A percentile compares a stretch with the other conserved stretches of the same genome.
phyloP scores from a whole-genome alignment of 2,888 invertebrate species.

The Idaea dimidiata region DNA sequence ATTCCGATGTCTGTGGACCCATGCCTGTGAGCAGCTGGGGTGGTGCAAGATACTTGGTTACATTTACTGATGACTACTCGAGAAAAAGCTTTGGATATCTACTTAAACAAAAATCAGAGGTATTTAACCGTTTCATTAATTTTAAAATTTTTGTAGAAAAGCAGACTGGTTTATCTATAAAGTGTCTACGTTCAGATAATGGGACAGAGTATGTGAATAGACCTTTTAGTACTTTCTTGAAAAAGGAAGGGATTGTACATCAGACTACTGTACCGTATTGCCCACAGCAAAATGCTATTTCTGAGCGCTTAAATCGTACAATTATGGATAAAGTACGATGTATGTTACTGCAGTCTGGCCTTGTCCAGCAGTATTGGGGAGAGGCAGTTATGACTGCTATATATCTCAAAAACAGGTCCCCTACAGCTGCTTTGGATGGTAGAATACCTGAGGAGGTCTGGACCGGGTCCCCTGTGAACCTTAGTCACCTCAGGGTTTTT shows the following conservation, averaged over 20 bases:
- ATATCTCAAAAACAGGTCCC: constrained; percentile 13
- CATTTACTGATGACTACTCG: too few relatives aligned
- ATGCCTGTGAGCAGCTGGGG: too few relatives aligned
- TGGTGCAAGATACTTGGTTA: too few relatives aligned
- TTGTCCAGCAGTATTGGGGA: constrained; percentile 9
- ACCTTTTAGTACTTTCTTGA: constrained; percentile 3
- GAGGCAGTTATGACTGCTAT: constrained; percentile 13
- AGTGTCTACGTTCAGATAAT: constrained; percentile 12
- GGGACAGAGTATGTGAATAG: constrained; percentile 15
- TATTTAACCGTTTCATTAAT: too few relatives aligned
- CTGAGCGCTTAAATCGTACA: constrained; percentile 11
- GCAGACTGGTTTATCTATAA: constrained; percentile 10
- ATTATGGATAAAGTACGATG: constrained; percentile 10
- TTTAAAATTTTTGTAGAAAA: constrained; percentile 14
- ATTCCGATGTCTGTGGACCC: too few relatives aligned
- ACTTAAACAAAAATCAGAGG: too few relatives aligned
- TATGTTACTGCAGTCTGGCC: constrained; percentile 8
- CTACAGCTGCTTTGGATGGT: constrained; percentile 11
- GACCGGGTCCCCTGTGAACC: constrained; percentile 12
- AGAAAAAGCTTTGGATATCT: too few relatives aligned
- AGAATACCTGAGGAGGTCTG: constrained; percentile 12
- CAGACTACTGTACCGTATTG: constrained; percentile 9
- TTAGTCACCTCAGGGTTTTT: constrained; percentile 15
- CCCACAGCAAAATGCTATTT: constrained; percentile 14
- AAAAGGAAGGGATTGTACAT: constrained; percentile 9